Base-by-base conservation (phyloP, 2,113 vertebrate genomes). In the Piprites chloris region DNA sequence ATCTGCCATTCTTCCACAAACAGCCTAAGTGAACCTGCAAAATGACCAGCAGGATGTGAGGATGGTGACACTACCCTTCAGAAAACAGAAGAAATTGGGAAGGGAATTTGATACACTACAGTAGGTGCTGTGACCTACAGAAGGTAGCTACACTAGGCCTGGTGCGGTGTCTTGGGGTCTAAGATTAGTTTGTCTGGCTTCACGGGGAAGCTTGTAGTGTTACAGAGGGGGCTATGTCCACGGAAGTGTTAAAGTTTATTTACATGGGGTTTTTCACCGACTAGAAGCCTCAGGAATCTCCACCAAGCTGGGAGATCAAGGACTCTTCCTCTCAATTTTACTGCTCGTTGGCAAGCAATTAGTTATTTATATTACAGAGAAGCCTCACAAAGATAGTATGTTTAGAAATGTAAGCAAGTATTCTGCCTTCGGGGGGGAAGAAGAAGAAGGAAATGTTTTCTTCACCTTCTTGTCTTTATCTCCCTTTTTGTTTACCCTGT, bases 381-480 rank as follows among this genome's bases (percentile, higher is more conserved):
- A 74, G n/a, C 42, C 93, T 93, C 58, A 62, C 92, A 92, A 86
- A 90, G 67, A 78, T 68, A 55, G 42, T 35, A 12, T 5, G 27
- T 90, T 90, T 73, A 74, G 82, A 96, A 94, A 90, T 27, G 52
- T 72, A 75, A 87, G 81, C 62, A 79, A 95, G 59, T 66, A 85
- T 92, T 93, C 85, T 95, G 84, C 84, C 87, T 95, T 85, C 2
- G 0, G 79, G 83, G 47, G 46, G 52, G 28, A 4, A 28, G 46
- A 28, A 39, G 33, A 84, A 69, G 50, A 56, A 53, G n/a, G 82
- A 79, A 80, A 59, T 53, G 33, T 66, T 97, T 93, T 97, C 82
- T 76, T 94, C 85, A 97, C 95, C 95, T 95, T 89, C 66, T 91
- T 91, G 79, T 91, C 89, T 96, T 74, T 79, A 65, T 71, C 32